Percentiles rank a stretch among this genome's conserved stretches.
These are phyloP conservation scores for Lophotis ruficrista DNA, from an alignment of 2,113 vertebrate species.

Conservation along the genomic window DNA sequence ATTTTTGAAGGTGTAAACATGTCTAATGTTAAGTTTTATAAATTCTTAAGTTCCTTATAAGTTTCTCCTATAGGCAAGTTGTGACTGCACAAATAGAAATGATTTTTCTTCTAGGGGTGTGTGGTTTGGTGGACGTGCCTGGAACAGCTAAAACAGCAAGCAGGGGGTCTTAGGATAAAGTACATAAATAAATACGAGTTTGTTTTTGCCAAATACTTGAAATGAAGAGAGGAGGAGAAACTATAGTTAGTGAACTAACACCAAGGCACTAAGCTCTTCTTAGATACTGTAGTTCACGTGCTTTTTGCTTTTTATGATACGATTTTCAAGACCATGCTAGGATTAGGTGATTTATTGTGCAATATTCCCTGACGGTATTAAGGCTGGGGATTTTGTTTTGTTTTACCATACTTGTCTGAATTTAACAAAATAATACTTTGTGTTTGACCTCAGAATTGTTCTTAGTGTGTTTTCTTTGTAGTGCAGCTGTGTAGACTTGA, in stretches of 20 bases:
- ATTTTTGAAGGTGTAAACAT: background rate
- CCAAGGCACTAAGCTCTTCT: background rate
- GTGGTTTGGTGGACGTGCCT: background rate
- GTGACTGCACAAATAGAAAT: background rate
- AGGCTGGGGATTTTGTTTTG: background rate
- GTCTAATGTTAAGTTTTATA: background rate
- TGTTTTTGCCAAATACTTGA: background rate
- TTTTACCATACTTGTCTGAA: background rate
- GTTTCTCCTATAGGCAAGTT: background rate
- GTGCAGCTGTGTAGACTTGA: background rate
- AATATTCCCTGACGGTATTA: background rate
- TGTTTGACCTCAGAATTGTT: background rate
- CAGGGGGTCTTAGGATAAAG: background rate
- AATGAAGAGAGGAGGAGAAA: background rate
- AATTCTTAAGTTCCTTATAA: background rate
- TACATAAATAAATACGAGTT: background rate
- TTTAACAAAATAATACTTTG: background rate
- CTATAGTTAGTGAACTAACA: background rate
- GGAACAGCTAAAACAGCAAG: background rate
- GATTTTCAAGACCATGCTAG: background rate
- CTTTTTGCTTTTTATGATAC: background rate
- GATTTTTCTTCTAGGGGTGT: background rate
- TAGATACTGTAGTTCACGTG: background rate
- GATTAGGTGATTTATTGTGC: background rate
- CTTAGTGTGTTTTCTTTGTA: background rate